These are phyloP conservation scores for Pangasianodon gigas DNA, from an alignment of 2,113 vertebrate species.

Conservation along the genomic window DNA sequence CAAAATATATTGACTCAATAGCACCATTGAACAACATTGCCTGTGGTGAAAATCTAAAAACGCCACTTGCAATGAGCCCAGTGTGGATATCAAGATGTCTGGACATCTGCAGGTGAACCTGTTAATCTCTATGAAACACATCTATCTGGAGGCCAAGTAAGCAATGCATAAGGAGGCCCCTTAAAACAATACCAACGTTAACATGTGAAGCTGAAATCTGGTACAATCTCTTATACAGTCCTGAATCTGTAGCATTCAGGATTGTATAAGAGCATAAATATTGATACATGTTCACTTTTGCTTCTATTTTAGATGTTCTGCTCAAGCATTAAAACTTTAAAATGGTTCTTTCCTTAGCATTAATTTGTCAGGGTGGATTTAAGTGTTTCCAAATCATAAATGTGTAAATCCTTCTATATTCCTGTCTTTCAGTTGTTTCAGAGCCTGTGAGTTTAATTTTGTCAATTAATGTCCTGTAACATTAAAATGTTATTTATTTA, in stretches of 20 bases:
- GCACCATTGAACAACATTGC: slow-evolving; percentile 16
- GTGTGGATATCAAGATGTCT: neutral
- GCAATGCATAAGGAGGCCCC: neutral
- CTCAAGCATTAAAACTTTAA: slow-evolving; percentile 3
- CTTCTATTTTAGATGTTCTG: neutral
- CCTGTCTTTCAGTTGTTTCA: neutral
- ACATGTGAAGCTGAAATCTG: neutral
- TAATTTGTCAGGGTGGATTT: neutral
- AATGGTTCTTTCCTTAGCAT: slow-evolving; percentile 8
- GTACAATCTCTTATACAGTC: neutral
- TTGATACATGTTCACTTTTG: neutral
- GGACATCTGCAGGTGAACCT: neutral
- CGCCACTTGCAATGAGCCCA: slow-evolving; percentile 22
- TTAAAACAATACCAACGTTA: neutral
- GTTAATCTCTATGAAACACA: neutral
- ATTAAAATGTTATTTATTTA: neutral
- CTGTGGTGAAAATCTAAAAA: slow-evolving; percentile 30
- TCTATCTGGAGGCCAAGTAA: neutral
- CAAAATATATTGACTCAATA: slow-evolving; percentile 32
- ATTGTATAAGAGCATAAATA: neutral
- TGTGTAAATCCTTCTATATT: neutral
- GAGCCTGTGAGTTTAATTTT: neutral
- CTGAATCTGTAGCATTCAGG: neutral
- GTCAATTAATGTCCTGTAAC: neutral
- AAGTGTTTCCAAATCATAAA: neutral